phyloP scores from a whole-genome alignment of 2,888 invertebrate genomes.

The Lypha dubia region DNA sequence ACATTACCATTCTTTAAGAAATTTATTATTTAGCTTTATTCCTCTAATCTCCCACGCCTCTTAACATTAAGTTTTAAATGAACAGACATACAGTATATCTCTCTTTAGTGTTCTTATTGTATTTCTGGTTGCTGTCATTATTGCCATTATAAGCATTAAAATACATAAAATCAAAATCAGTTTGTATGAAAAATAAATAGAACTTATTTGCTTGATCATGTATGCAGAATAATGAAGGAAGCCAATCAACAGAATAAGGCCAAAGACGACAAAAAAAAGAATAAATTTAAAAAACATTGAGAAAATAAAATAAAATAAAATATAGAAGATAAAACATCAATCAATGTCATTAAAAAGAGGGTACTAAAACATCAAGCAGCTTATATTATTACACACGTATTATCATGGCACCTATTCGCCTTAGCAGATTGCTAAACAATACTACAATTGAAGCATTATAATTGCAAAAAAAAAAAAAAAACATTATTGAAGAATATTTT shows the following conservation, averaged over 20 bases:
- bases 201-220: slow-evolving; percentile 70
- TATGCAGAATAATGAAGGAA: slow-evolving; percentile 68
- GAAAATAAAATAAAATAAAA: slow-evolving; percentile 22
- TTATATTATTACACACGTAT: neutral
- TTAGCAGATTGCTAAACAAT: too few species aligned
- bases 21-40: too few species aligned
- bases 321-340: slow-evolving; percentile 66
- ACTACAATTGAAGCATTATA: neutral
- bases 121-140: slow-evolving; percentile 26
- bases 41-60: too few species aligned
- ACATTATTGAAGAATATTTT: neutral
- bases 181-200: slow-evolving; percentile 58
- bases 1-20: too few species aligned
- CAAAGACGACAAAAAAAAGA: slow-evolving; percentile 28
- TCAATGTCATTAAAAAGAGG: slow-evolving; percentile 66
- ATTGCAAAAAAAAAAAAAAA: too few species aligned
- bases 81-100: too few species aligned
- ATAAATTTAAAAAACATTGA: too few species aligned
- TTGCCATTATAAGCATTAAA: slow-evolving; percentile 47
- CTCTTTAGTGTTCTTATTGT: neutral
- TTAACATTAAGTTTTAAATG: too few species aligned
- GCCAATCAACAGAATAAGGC: slow-evolving; percentile 65
- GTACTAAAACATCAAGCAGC: slow-evolving; percentile 13
- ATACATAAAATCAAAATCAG: slow-evolving; percentile 50
- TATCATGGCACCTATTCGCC: neutral